phyloP scores from a whole-genome alignment of 2,888 invertebrate species.

The Formica aserva region DNA sequence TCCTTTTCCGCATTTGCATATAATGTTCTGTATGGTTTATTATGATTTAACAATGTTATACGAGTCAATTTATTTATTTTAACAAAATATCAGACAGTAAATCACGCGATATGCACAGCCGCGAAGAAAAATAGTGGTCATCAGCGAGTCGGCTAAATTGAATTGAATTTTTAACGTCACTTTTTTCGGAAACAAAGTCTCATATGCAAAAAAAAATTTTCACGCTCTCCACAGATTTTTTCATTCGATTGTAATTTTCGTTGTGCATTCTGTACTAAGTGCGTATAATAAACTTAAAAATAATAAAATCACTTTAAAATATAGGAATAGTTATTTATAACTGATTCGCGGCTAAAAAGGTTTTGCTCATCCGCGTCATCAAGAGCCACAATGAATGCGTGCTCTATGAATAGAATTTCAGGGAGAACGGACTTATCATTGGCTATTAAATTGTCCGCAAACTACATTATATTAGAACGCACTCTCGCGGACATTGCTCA shows the following conservation, averaged over 20 bases:
- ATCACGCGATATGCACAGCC: neutral
- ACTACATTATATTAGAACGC: neutral
- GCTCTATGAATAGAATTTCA: slow-evolving; percentile 42
- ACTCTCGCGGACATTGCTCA: neutral
- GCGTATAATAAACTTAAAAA: slow-evolving; percentile 2
- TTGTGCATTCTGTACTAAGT: neutral
- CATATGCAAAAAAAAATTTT: slow-evolving; percentile 14
- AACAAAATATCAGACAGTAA: slow-evolving; percentile 24
- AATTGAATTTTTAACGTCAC: slow-evolving; percentile 45
- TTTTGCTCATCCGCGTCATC: neutral
- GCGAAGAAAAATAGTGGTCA: slow-evolving; percentile 32
- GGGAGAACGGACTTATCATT: slow-evolving; percentile 68
- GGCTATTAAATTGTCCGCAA: slow-evolving; percentile 56
- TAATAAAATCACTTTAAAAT: neutral
- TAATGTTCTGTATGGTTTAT: slow-evolving; percentile 13
- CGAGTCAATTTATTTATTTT: slow-evolving; percentile 32
- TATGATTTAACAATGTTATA: slow-evolving; percentile 18
- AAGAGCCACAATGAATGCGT: neutral
- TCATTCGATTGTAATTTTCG: neutral
- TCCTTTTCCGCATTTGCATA: neutral
- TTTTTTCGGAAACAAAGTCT: slow-evolving; percentile 8
- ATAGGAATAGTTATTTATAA: slow-evolving; percentile 63
- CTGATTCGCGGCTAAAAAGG: slow-evolving; percentile 51
- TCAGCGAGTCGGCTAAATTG: slow-evolving; percentile 38
- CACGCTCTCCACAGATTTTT: slow-evolving; percentile 5